phyloP scores from a whole-genome alignment of 2,113 vertebrate species.

The Rhadina sibilatrix region DNA sequence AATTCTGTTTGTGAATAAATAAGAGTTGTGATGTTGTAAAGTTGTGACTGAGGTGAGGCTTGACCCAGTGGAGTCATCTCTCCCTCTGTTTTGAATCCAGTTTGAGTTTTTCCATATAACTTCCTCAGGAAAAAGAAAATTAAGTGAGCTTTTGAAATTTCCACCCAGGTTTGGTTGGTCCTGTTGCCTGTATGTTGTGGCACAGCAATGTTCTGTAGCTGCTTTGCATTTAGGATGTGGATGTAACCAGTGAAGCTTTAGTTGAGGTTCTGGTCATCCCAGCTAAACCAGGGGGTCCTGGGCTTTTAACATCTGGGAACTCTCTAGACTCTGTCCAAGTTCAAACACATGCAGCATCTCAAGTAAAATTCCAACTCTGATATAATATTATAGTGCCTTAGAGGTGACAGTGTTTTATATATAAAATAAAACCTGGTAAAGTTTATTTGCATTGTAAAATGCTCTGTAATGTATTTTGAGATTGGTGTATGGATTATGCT shows the following conservation, averaged over 20 bases:
- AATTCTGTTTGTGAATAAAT: background rate
- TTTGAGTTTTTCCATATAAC: background rate
- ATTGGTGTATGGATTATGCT: background rate
- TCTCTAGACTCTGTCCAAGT: background rate
- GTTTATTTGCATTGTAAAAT: background rate
- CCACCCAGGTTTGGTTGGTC: background rate
- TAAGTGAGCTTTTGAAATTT: background rate
- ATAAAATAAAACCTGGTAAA: background rate
- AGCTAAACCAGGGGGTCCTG: background rate
- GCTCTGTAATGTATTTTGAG: background rate
- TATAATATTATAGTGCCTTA: background rate
- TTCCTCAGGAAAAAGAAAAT: background rate
- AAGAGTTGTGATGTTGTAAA: background rate
- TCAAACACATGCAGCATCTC: background rate
- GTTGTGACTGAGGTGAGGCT: background rate
- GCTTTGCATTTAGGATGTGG: background rate
- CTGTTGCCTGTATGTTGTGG: accelerated
- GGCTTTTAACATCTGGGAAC: background rate
- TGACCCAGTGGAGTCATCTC: background rate
- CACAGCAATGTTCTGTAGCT: background rate
- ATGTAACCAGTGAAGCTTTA: background rate
- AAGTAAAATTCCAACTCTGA: background rate
- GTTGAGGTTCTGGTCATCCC: background rate
- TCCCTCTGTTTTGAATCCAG: background rate
- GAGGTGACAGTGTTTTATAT: background rate